Percentiles rank a stretch among this genome's conserved stretches.
Conservation (phyloP, 2,113 vertebrate genomes). For the Psophia crepitans region DNA sequence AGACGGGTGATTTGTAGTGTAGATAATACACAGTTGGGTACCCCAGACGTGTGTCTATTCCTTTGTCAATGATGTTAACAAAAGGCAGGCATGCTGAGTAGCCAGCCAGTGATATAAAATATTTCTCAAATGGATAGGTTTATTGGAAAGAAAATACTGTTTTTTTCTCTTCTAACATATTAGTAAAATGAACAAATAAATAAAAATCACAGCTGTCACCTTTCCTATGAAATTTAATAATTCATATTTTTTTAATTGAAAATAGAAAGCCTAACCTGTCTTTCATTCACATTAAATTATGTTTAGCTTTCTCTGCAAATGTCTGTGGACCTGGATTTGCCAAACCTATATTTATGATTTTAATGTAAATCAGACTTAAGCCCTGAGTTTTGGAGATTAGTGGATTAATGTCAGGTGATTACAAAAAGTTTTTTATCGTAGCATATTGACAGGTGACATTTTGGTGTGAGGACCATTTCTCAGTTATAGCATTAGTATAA, state of each 20-base stretch:
- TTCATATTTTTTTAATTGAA: not conserved
- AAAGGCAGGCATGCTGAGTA: conserved; percentile 30
- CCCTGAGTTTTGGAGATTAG: not conserved
- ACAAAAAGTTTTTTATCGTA: not conserved
- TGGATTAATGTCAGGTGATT: not conserved
- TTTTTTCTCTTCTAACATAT: not conserved
- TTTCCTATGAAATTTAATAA: not conserved
- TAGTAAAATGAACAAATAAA: not conserved
- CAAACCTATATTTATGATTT: not conserved
- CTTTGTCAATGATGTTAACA: conserved; percentile 48
- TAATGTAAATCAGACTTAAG: not conserved
- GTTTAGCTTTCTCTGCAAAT: not conserved
- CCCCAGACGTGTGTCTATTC: not conserved
- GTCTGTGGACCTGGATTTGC: not conserved
- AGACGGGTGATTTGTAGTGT: conserved; percentile 62
- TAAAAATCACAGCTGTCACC: not conserved
- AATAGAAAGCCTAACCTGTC: not conserved
- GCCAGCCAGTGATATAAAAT: not conserved
- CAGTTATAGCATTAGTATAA: not conserved
- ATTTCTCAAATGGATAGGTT: not conserved
- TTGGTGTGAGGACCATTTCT: not conserved
- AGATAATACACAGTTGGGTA: conserved; percentile 61
- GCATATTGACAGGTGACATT: not conserved
- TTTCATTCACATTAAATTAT: not conserved
- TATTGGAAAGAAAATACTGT: not conserved